Conservation (phyloP, 2,888 invertebrate species). For the Caenorhabditis becei region DNA sequence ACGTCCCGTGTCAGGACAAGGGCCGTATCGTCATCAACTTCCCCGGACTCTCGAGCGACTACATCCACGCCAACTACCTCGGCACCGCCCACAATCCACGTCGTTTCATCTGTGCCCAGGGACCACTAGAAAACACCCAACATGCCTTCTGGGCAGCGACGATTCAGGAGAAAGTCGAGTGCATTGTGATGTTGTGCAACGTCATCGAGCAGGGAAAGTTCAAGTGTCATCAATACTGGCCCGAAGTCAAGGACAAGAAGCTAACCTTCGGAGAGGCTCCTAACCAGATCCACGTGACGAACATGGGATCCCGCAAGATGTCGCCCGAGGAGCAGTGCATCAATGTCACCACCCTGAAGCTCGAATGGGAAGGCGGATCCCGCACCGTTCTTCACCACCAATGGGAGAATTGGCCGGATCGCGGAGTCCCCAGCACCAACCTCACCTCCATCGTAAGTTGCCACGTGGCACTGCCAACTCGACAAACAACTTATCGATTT, state of each 20-base stretch:
- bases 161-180: constrained; percentile 58
- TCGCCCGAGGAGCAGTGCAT: constrained; percentile 26
- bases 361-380: constrained; percentile 43
- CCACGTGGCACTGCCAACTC: not conserved
- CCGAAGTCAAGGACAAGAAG: constrained; percentile 45
- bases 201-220: constrained; percentile 63
- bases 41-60: constrained; percentile 64
- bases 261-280: constrained; percentile 57
- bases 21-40: constrained; percentile 64
- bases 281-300: constrained; percentile 50
- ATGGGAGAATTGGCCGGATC: constrained; percentile 73
- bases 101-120: constrained; percentile 74
- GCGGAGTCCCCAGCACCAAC: constrained; percentile 60
- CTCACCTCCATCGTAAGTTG: constrained; percentile 49
- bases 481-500: too few relatives aligned
- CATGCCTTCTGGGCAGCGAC: constrained; percentile 66
- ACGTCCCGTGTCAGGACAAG: constrained; percentile 71
- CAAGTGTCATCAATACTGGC: constrained; percentile 65
- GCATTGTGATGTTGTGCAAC: constrained; percentile 71
- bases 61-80: constrained; percentile 75
- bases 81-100: constrained; percentile 61
- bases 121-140: constrained; percentile 64
- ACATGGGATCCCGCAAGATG: constrained; percentile 26
- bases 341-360: constrained; percentile 42
- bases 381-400: constrained; percentile 66